phyloP scores from a whole-genome alignment of 1,140 invertebrate species.

The Drosophila burlai region DNA sequence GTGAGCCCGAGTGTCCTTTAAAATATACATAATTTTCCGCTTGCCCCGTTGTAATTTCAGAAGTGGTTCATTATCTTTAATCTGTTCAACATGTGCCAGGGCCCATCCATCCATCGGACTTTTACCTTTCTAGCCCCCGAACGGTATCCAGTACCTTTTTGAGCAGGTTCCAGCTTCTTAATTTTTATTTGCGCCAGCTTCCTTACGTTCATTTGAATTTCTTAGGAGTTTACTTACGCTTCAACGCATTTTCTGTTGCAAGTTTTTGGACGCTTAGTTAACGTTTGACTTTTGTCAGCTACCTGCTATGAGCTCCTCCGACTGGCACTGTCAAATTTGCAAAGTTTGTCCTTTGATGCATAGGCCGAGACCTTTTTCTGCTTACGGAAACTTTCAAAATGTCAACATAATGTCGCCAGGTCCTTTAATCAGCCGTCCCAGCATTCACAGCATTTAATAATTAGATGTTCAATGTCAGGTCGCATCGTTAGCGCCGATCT shows the following conservation, averaged over 20 bases:
- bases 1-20: neutral
- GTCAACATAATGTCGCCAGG: constrained; percentile 71
- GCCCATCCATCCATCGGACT: constrained; percentile 28
- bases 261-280: constrained; percentile 82
- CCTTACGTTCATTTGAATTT: constrained; percentile 81
- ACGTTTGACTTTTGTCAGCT: constrained; percentile 78
- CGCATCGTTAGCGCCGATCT: constrained; percentile 56
- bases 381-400: constrained; percentile 68
- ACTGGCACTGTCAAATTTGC: constrained; percentile 15
- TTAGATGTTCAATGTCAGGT: constrained; percentile 69
- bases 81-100: constrained; percentile 6
- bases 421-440: constrained; percentile 71
- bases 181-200: constrained; percentile 35
- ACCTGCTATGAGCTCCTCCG: neutral
- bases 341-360: constrained; percentile 67
- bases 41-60: neutral
- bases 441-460: constrained; percentile 56
- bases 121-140: constrained; percentile 63
- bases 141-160: constrained; percentile 34
- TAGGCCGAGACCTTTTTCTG: constrained; percentile 20
- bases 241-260: constrained; percentile 74
- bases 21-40: neutral
- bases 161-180: constrained; percentile 37
- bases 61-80: constrained; percentile 15
- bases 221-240: constrained; percentile 79